Conservation (phyloP, 1,140 invertebrate species). For the Drosophila nebulosa region DNA sequence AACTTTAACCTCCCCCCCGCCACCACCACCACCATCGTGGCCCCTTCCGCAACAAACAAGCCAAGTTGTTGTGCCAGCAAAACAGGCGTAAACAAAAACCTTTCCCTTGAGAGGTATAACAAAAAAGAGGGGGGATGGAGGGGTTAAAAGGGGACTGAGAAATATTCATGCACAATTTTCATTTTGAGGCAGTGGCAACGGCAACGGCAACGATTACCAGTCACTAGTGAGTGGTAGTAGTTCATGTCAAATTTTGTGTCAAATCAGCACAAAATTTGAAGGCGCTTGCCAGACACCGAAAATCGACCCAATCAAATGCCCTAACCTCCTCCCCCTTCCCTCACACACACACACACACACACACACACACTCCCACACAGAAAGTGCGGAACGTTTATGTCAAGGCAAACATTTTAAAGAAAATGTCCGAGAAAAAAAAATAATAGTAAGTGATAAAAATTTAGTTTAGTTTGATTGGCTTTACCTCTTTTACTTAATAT, state of each 20-base stretch:
- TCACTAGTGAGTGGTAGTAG: neutral
- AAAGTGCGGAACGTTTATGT: conserved; percentile 2
- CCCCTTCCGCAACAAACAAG: neutral
- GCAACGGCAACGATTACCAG: conserved; percentile 15
- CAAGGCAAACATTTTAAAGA: conserved; percentile 58
- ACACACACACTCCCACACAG: neutral
- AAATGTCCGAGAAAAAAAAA: conserved; percentile 32
- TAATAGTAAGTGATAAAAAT: conserved; percentile 7
- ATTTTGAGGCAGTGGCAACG: conserved; percentile 44
- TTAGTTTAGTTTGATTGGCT: conserved; percentile 5
- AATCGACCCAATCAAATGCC: conserved; percentile 13
- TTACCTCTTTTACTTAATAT: conserved; percentile 10
- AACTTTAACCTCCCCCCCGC: conserved; percentile 22
- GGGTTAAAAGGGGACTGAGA: neutral
- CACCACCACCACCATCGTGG: neutral
- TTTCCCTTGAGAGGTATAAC: conserved; percentile 12
- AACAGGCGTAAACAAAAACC: conserved; percentile 67
- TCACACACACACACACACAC: neutral
- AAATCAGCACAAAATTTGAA: conserved; percentile 71
- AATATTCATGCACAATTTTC: conserved; percentile 65
- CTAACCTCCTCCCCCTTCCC: neutral
- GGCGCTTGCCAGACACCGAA: conserved; percentile 41
- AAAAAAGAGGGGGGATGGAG: neutral
- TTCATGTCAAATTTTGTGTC: conserved; percentile 70
- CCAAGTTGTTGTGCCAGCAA: conserved; percentile 40